These are phyloP conservation scores for Polia nebulosa DNA, from an alignment of 2,888 invertebrate species.

Conservation along the genomic window DNA sequence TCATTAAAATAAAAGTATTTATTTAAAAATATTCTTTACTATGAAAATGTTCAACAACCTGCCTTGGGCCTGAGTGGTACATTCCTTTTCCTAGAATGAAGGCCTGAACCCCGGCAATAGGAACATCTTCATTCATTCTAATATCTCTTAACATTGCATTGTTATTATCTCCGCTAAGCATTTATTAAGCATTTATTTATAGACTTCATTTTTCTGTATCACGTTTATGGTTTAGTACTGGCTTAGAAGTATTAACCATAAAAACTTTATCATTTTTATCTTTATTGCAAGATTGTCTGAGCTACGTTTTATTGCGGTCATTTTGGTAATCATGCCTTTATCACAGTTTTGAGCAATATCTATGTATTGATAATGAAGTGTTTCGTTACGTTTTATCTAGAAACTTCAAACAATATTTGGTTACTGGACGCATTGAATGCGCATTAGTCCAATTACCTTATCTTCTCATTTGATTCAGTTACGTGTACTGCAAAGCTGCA, in stretches of 20 bases:
- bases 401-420: background rate
- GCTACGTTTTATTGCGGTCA: conserved; percentile 44
- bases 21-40: too few species aligned
- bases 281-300: conserved; percentile 32
- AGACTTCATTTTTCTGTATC: background rate
- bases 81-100: too few species aligned
- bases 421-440: background rate
- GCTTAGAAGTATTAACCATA: background rate
- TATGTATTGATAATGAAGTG: conserved; percentile 16
- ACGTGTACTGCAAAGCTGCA: background rate
- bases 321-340: conserved; percentile 35
- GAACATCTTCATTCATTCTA: too few species aligned
- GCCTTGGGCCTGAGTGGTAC: too few species aligned
- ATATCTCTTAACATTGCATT: background rate
- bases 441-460: too few species aligned
- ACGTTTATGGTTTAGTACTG: background rate
- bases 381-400: background rate
- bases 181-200: background rate
- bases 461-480: background rate
- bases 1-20: too few species aligned
- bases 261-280: conserved; percentile 44
- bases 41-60: too few species aligned
- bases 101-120: too few species aligned
- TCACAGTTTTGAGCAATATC: conserved; percentile 41
- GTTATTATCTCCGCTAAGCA: background rate